phyloP scores from a whole-genome alignment of 2,113 vertebrate species.

The Psophia crepitans region DNA sequence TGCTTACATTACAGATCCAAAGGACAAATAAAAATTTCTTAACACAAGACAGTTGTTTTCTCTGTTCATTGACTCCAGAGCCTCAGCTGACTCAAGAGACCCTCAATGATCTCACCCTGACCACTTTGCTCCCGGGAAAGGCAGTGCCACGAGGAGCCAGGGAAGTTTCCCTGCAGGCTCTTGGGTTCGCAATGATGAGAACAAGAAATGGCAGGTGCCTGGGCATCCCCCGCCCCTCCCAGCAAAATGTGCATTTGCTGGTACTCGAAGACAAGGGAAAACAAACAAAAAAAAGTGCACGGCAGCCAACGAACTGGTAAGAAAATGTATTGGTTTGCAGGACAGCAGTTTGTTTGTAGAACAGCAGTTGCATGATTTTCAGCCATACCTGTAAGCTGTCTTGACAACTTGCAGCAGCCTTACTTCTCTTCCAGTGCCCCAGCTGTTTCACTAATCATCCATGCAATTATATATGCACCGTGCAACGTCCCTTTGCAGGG shows the following conservation, averaged over 20 bases:
- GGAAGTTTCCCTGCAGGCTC: neutral
- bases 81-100: neutral
- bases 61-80: neutral
- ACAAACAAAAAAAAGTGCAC: neutral
- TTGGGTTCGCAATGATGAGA: neutral
- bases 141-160: neutral
- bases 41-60: slow-evolving; percentile 60
- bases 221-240: neutral
- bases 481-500: neutral
- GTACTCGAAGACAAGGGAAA: neutral
- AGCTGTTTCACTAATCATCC: neutral
- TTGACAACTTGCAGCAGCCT: neutral
- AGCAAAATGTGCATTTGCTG: neutral
- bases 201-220: neutral
- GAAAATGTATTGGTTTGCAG: neutral
- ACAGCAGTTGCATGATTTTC: neutral
- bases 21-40: slow-evolving; percentile 86
- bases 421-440: neutral
- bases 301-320: neutral
- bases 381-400: neutral
- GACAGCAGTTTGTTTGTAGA: neutral
- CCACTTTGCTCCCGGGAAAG: fast-evolving
- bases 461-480: neutral
- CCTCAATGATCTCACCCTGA: neutral
- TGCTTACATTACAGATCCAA: slow-evolving; percentile 85